Conservation (phyloP, 2,797 vertebrate genomes). For the Semotilus atromaculatus region DNA sequence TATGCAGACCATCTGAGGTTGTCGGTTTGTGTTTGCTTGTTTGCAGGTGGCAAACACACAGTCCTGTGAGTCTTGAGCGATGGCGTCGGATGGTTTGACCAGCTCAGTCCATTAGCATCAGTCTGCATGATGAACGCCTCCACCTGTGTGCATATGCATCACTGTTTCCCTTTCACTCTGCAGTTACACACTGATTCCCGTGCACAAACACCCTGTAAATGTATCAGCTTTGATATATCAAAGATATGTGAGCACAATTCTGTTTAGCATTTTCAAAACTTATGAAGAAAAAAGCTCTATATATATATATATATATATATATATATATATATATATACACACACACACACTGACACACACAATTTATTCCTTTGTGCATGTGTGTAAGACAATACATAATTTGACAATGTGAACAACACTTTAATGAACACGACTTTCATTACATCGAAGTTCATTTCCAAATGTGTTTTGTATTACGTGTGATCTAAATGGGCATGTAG, state of each 20-base stretch:
- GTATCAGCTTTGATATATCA: conserved; percentile 53
- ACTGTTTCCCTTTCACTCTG: not conserved
- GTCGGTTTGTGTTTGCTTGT: conserved; percentile 31
- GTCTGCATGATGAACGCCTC: conserved; percentile 65
- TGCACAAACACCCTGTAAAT: not conserved
- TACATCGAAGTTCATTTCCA: not conserved
- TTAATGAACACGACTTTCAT: not conserved
- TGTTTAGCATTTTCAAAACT: conserved; percentile 61
- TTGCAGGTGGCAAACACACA: conserved; percentile 52
- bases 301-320: no score
- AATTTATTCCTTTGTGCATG: no score
- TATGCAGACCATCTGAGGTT: not conserved
- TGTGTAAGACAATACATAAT: not conserved
- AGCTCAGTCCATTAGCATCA: conserved; percentile 69
- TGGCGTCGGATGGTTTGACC: conserved; percentile 72
- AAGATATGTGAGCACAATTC: conserved; percentile 43
- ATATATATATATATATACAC: no score
- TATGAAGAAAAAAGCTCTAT: conserved; percentile 39
- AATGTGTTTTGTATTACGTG: not conserved
- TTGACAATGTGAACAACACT: not conserved
- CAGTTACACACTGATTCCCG: not conserved
- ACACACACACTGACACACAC: no score
- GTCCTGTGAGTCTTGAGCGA: conserved; percentile 65
- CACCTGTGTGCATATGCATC: not conserved
- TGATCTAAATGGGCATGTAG: not conserved